Evolutionary conservation across 2,888 invertebrate genomes (phyloP), one percentile per base, ranked within the genome.

Genomic region (Rhagium mordax): DNA sequence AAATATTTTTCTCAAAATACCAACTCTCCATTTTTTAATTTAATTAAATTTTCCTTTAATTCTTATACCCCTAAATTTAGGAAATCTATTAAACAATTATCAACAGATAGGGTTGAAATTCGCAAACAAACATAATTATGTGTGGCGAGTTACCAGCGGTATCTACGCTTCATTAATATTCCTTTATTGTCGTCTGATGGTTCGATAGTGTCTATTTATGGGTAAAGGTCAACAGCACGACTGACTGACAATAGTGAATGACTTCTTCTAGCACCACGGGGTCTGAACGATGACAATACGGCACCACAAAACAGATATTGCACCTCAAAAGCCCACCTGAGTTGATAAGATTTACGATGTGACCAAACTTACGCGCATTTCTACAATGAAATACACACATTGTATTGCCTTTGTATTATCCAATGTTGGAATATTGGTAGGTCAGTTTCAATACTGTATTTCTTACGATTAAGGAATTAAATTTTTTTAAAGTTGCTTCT

Each of bases 181-280:
- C 47, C 6, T 55, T 55, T 47, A 47, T n/a, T 47, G 47, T 1
- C 18, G 20, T 47, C n/a, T 47, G 61, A 61, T 61, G 61, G 61
- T 20, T 47, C 47, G 61, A 61, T 47, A 47, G n/a, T 47, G 33
- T 16, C 6, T 51, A 51, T 16, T 61, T 47, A 21, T 61, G 47
- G 61, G 61, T 61, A 61, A 61, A 61, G 61, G 61, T 61, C 61
- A 61, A 61, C 61, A 61, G 61, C 61, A 61, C 29, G 29, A 16
- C 15, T 18, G 61, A 21, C 61, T 72, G 74, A 75, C 74, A 79
- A 78, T 75, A 74, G 76, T 73, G 78, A 79, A 75, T 77, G 75
- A 79, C 73, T 78, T 67, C 73, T 76, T 74, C 71, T 76, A 75
- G 77, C 79, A 72, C 81, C 74, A 73, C 72, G 71, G 79, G 77